A percentile compares a stretch with the other conserved stretches of the same genome.
phyloP scores from a whole-genome alignment of 2,797 vertebrate genomes.

The Halcyon chelicuti region DNA sequence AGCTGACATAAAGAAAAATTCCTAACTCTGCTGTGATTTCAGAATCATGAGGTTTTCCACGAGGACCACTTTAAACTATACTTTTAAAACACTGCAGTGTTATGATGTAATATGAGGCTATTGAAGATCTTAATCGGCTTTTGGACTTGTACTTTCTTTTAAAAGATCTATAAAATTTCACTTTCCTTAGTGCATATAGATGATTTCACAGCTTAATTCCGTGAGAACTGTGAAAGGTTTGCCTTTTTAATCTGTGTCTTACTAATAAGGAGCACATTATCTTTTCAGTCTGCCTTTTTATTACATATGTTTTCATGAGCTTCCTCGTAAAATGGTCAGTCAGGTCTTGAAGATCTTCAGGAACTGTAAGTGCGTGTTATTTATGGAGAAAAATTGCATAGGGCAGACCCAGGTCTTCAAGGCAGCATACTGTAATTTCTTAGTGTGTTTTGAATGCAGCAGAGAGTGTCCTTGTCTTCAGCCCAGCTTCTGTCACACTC shows the following conservation, averaged over 20 bases:
- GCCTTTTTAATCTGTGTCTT: neutral
- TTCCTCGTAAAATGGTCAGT: neutral
- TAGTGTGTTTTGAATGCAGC: neutral
- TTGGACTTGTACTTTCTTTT: neutral
- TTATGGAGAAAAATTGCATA: neutral
- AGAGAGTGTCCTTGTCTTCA: neutral
- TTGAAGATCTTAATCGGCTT: neutral
- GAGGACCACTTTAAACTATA: neutral
- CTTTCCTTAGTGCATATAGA: neutral
- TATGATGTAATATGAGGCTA: accelerated
- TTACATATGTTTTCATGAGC: neutral
- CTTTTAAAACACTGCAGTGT: neutral
- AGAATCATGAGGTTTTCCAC: neutral
- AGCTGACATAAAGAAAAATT: neutral
- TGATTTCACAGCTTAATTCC: neutral
- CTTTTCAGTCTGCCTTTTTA: neutral
- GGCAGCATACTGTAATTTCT: neutral
- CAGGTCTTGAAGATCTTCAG: neutral
- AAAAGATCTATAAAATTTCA: neutral
- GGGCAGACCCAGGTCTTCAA: neutral
- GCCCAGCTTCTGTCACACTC: neutral
- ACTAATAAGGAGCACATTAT: neutral
- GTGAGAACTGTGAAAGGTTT: neutral
- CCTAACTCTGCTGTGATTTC: neutral
- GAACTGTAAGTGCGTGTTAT: neutral